Evolutionary conservation across 2,113 vertebrate species (phyloP), one percentile per base, ranked within the genome.

Genomic region (Bubo bubo): DNA sequence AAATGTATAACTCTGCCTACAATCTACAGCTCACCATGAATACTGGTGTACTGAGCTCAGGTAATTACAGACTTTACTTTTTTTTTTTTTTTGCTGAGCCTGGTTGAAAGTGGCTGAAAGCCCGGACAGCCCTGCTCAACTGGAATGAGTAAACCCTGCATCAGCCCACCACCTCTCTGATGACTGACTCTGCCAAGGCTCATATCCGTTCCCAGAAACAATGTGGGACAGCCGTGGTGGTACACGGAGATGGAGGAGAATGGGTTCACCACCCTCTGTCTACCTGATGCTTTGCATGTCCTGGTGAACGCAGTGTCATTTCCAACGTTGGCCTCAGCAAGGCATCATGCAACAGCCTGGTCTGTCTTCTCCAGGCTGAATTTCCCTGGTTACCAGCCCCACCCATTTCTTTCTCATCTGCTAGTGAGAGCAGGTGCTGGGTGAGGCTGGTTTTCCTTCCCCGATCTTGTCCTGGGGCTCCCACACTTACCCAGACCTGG

Each of bases 361-460:
- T 32, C 35, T 77, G 19, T n/a, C 37, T 47, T 68, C 53, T 90
- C 39, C 62, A n/a, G 45, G 34, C 28, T 76, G 34, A 41, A 35
- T 70, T 47, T 71, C 24, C n/a, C 35, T 62, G 28, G 13, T 39
- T 47, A n/a, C 12, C 8, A 3, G 20, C 67, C 27, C 75, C 60
- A 80, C 53, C 30, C 41, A 55, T 60, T 74, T 55, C 34, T 39
- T n/a, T 62, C 41, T 49, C 9, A 5, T 53, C 41, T 62, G 28
- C 11, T 27, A 50, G 18, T 0, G 1, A 43, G 5, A 16, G 12
- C n/a, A 23, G 23, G 19, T 34, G 6, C 67, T 73, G 28, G 3
- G 30, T 53, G 37, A 53, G 21, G 26, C 39, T 47, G 21, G 1
- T 39, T 67, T 74, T 39, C 30, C 35, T 77, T 64, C 30, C 11